A percentile compares a stretch with the other conserved stretches of the same genome.
Evolutionary conservation across 2,888 invertebrate genomes (phyloP).

Genomic region (Keiferia lycopersicella): DNA sequence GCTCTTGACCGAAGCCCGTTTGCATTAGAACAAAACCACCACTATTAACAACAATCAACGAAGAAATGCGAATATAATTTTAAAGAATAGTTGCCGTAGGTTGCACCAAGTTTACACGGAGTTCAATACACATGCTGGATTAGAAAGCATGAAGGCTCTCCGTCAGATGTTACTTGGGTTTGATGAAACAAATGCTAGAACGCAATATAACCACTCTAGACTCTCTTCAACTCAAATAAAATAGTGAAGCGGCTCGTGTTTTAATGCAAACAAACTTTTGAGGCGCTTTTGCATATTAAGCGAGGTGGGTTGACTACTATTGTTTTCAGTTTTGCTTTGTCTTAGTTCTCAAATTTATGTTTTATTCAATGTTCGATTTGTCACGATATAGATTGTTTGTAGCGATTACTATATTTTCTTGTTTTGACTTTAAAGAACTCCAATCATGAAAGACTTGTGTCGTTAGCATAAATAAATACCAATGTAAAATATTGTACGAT

Average conservation of each 20-base stretch:
- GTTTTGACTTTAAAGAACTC: conserved; percentile 47
- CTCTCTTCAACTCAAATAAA: conserved; percentile 77
- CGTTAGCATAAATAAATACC: neutral
- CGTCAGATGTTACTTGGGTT: conserved; percentile 56
- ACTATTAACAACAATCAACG: conserved; percentile 44
- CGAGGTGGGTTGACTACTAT: conserved; percentile 81
- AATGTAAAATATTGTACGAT: neutral
- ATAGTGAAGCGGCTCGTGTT: conserved; percentile 82
- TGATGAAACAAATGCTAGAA: conserved; percentile 77
- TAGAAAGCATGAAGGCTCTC: conserved; percentile 59
- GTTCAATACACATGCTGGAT: conserved; percentile 64
- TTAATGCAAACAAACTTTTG: conserved; percentile 82
- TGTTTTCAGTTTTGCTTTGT: conserved; percentile 78
- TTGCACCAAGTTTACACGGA: conserved; percentile 64
- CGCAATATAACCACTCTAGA: conserved; percentile 81
- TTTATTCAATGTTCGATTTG: conserved; percentile 16
- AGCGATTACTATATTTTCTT: conserved; percentile 52
- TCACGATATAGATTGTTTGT: conserved; percentile 31
- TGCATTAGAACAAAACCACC: conserved; percentile 79
- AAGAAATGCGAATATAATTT: conserved; percentile 37
- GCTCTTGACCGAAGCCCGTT: conserved; percentile 71
- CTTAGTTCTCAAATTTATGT: conserved; percentile 43
- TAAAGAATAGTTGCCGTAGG: conserved; percentile 43
- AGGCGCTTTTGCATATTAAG: conserved; percentile 82
- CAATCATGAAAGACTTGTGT: conserved; percentile 65